These are phyloP conservation scores for Spodoptera picta DNA, from an alignment of 2,888 invertebrate genomes.

Conservation along the genomic window DNA sequence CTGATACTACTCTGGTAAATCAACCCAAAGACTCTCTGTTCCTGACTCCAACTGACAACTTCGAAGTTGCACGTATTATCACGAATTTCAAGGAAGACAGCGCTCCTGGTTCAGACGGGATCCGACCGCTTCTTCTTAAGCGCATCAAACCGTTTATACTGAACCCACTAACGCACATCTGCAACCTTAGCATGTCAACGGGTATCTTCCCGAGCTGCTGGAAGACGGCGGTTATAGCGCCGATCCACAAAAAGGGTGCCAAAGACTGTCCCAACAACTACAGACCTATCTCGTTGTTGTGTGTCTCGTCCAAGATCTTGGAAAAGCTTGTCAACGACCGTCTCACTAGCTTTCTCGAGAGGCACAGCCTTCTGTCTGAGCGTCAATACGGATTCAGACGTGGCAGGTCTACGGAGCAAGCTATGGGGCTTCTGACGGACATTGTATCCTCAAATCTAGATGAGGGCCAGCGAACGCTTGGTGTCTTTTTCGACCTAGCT, in stretches of 20 bases:
- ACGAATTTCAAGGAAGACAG: conserved; percentile 1
- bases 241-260: background rate
- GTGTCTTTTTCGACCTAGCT: too few species aligned
- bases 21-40: background rate
- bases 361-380: background rate
- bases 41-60: conserved; percentile 1
- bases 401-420: background rate
- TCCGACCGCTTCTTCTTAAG: background rate
- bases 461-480: background rate
- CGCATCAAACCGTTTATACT: background rate
- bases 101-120: conserved; percentile 1
- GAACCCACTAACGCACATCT: background rate
- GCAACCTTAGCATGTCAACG: conserved; percentile 1
- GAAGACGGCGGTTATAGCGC: background rate
- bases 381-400: background rate
- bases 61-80: background rate
- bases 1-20: background rate
- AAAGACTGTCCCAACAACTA: conserved; percentile 4
- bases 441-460: background rate
- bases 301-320: too few species aligned
- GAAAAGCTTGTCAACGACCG: background rate
- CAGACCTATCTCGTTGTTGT: background rate
- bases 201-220: background rate
- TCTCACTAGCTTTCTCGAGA: background rate
- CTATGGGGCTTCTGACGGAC: background rate